These are phyloP conservation scores for Yponomeuta cagnagella DNA, from an alignment of 2,888 invertebrate species.

Conservation along the genomic window DNA sequence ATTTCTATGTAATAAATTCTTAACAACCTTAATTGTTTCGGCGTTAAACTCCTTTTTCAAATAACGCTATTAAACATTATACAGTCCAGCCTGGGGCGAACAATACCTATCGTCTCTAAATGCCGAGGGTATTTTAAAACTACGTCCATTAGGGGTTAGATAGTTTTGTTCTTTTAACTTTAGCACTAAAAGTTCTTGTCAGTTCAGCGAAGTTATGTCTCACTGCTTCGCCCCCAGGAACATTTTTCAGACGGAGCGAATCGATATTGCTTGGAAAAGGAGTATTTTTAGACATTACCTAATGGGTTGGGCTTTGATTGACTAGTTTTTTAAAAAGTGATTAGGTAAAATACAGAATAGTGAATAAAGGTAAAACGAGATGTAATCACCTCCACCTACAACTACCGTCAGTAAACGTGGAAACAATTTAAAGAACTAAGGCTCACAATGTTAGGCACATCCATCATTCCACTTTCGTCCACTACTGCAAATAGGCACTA, in stretches of 20 bases:
- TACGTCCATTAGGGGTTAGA: constrained; percentile 8
- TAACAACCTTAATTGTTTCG: too few species aligned
- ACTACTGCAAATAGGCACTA: constrained; percentile 19
- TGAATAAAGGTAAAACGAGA: background rate
- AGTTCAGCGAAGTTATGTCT: constrained; percentile 2
- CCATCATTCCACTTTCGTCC: constrained; percentile 16
- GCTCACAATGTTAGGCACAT: too few species aligned
- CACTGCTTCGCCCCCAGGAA: constrained; percentile 5
- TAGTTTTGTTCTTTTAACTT: constrained; percentile 13
- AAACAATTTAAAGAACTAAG: too few species aligned
- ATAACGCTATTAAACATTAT: too few species aligned
- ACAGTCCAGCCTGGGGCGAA: background rate
- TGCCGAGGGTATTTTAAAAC: background rate
- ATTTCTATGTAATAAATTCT: too few species aligned
- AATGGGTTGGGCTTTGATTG: constrained; percentile 16
- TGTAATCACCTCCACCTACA: too few species aligned
- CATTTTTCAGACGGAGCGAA: constrained; percentile 7
- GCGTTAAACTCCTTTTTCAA: too few species aligned
- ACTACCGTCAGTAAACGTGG: too few species aligned
- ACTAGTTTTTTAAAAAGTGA: constrained; percentile 17
- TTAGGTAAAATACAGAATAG: constrained; percentile 21
- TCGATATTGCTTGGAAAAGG: background rate
- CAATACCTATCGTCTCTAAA: background rate
- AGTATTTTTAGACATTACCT: constrained; percentile 3
- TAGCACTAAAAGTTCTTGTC: constrained; percentile 13